phyloP scores from a whole-genome alignment of 2,113 vertebrate species.

The Nibea albiflora region DNA sequence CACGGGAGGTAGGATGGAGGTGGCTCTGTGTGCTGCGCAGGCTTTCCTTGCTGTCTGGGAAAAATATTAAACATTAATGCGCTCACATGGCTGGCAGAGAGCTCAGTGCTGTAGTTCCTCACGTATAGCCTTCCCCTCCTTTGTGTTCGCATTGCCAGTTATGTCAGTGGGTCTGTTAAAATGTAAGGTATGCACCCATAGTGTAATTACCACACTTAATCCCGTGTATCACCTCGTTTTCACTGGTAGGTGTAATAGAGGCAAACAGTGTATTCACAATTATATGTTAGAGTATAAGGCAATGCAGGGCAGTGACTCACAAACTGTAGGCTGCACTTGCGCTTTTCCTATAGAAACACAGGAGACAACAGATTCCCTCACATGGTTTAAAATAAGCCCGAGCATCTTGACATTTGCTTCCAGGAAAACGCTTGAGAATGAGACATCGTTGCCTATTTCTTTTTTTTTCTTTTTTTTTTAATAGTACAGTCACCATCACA shows the following conservation, averaged over 20 bases:
- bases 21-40: constrained; percentile 86
- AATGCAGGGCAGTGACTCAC: constrained; percentile 21
- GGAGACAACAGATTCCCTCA: constrained; percentile 35
- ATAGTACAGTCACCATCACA: constrained; percentile 90
- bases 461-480: constrained; percentile 76
- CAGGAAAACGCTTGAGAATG: constrained; percentile 83
- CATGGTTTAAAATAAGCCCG: constrained; percentile 31
- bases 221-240: constrained; percentile 46
- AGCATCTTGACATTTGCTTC: constrained; percentile 53
- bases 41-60: constrained; percentile 86
- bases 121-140: constrained; percentile 45
- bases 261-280: constrained; percentile 46
- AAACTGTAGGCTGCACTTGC: constrained; percentile 20
- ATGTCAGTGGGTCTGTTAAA: constrained; percentile 54
- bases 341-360: constrained; percentile 16
- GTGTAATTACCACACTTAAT: constrained; percentile 56
- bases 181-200: constrained; percentile 48
- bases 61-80: constrained; percentile 92
- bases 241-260: constrained; percentile 23
- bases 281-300: constrained; percentile 17
- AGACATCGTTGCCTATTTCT: constrained; percentile 87
- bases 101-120: constrained; percentile 69
- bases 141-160: constrained; percentile 60
- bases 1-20: constrained; percentile 65
- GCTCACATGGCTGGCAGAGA: constrained; percentile 85